These are phyloP conservation scores for Drosophila subpulchrella DNA, from an alignment of 1,140 invertebrate genomes.

Conservation along the genomic window DNA sequence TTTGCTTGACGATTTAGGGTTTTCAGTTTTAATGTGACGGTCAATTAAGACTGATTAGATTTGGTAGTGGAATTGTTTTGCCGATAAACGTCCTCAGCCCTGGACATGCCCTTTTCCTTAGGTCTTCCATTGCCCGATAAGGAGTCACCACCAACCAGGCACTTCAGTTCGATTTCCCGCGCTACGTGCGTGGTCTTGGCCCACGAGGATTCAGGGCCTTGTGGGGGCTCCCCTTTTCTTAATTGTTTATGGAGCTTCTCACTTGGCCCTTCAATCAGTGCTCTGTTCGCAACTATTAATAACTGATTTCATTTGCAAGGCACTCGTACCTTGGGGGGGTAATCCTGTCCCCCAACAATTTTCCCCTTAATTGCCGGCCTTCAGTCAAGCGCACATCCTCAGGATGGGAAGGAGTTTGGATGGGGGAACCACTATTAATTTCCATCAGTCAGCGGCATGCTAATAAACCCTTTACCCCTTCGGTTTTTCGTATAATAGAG, in stretches of 20 bases:
- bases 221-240: background rate
- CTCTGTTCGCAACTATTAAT: conserved; percentile 60
- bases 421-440: conserved; percentile 62
- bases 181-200: conserved; percentile 47
- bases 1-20: conserved; percentile 14
- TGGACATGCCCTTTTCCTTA: conserved; percentile 48
- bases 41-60: conserved; percentile 74
- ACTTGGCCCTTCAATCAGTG: conserved; percentile 63
- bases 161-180: background rate
- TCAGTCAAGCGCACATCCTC: conserved; percentile 45
- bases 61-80: conserved; percentile 25
- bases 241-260: conserved; percentile 22
- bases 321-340: conserved; percentile 1
- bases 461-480: conserved; percentile 59
- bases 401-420: conserved; percentile 14
- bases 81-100: conserved; percentile 28
- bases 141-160: conserved; percentile 18
- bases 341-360: conserved; percentile 23
- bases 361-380: conserved; percentile 46
- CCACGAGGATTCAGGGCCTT: conserved; percentile 42
- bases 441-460: conserved; percentile 69
- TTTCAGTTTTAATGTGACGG: conserved; percentile 36
- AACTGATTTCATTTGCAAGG: conserved; percentile 68
- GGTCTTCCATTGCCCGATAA: conserved; percentile 54
- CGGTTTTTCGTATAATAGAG: background rate